phyloP scores from a whole-genome alignment of 1,140 invertebrate species.

The Aplysia californica region DNA sequence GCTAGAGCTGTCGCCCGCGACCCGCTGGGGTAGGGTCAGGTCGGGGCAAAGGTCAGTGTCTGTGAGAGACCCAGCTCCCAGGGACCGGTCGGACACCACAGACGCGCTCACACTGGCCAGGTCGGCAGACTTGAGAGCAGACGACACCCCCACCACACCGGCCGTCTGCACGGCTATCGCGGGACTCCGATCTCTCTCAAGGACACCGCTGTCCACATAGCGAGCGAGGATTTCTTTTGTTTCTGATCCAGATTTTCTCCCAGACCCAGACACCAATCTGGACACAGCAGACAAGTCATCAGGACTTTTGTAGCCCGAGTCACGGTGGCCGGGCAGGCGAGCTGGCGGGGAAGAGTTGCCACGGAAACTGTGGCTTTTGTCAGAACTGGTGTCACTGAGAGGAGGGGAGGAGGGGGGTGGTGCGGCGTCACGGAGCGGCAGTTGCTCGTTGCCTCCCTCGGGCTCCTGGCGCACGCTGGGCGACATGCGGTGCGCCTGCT shows the following conservation, averaged over 20 bases:
- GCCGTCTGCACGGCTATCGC: too few relatives aligned
- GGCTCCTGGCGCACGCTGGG: slow-evolving; percentile 56
- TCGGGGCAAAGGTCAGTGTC: not conserved
- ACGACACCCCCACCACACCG: too few relatives aligned
- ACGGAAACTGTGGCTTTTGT: not conserved
- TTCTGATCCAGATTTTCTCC: too few relatives aligned
- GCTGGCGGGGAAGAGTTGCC: not conserved
- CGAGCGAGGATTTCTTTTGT: too few relatives aligned
- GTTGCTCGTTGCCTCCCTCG: slow-evolving; percentile 58
- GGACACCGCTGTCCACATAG: too few relatives aligned
- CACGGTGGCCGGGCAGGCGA: too few relatives aligned
- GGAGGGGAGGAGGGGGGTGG: too few relatives aligned
- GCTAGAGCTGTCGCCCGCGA: not conserved
- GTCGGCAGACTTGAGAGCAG: too few relatives aligned
- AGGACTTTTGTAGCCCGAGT: too few relatives aligned
- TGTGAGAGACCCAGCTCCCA: not conserved
- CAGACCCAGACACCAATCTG: too few relatives aligned
- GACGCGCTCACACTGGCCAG: not conserved
- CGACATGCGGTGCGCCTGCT: slow-evolving; percentile 53
- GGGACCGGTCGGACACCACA: not conserved
- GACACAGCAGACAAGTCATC: too few relatives aligned
- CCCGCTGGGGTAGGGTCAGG: not conserved
- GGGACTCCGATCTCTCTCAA: too few relatives aligned
- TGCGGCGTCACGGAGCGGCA: not conserved
- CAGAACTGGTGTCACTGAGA: not conserved